A percentile compares a stretch with the other conserved stretches of the same genome.
phyloP scores from a whole-genome alignment of 2,888 invertebrate species.

The Lithophane socia region DNA sequence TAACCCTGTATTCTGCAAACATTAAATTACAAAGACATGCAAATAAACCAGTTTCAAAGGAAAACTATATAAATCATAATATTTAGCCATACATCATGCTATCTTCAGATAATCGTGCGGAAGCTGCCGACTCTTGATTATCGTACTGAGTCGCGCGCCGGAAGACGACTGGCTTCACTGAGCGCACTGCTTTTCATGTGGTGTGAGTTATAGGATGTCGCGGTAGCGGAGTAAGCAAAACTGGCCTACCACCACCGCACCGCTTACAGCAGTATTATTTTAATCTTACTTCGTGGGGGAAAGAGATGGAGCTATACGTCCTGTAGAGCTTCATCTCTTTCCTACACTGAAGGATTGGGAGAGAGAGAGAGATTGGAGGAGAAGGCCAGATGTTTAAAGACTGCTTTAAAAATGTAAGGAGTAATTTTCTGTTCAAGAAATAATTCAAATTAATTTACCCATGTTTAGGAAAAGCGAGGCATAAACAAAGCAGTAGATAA shows the following conservation, averaged over 20 bases:
- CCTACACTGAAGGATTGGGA: too few relatives aligned
- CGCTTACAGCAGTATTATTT: too few relatives aligned
- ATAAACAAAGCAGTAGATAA: not conserved
- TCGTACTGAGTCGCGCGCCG: conserved; percentile 21
- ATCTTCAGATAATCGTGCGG: conserved; percentile 41
- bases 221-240: not conserved
- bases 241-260: too few relatives aligned
- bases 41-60: not conserved
- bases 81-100: conserved; percentile 9
- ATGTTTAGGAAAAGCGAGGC: not conserved
- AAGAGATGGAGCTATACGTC: too few relatives aligned
- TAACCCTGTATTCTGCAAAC: not conserved
- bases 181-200: conserved; percentile 28
- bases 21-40: not conserved
- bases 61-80: not conserved
- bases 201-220: conserved; percentile 20
- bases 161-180: conserved; percentile 42
- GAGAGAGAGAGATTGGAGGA: too few relatives aligned
- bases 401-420: not conserved
- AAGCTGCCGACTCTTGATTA: conserved; percentile 51
- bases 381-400: not conserved
- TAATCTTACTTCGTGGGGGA: too few relatives aligned
- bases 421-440: not conserved
- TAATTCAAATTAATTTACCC: not conserved
- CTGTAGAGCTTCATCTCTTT: too few relatives aligned